Evolutionary conservation across 2,113 vertebrate species (phyloP).

Genomic region (Halichoeres trimaculatus): DNA sequence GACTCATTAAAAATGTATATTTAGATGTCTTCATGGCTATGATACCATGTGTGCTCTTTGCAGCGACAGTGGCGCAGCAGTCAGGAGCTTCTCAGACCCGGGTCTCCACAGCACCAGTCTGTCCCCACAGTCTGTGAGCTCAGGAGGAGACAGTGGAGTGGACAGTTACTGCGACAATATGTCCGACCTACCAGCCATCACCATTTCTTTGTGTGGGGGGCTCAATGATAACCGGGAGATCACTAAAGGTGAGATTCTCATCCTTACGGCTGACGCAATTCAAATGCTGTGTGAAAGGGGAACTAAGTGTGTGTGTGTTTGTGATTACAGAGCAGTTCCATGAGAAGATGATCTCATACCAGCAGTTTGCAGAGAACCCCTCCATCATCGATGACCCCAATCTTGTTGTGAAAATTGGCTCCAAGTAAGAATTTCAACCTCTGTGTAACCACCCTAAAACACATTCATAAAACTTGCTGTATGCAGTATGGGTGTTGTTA

Average conservation of each 20-base stretch:
- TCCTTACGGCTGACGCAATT: not conserved
- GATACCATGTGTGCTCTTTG: too few species aligned
- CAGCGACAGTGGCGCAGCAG: constrained; percentile 76
- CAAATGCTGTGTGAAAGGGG: not conserved
- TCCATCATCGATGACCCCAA: constrained; percentile 96
- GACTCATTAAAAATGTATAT: not conserved
- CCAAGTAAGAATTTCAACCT: constrained; percentile 85
- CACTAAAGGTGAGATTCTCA: constrained; percentile 85
- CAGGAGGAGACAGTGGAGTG: constrained; percentile 92
- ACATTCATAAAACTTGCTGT: not conserved
- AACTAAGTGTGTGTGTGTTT: not conserved
- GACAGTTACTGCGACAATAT: constrained; percentile 91
- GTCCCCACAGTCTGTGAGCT: constrained; percentile 92
- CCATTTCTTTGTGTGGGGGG: constrained; percentile 95
- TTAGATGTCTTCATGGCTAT: too few species aligned
- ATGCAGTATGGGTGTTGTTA: not conserved
- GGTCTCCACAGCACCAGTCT: constrained; percentile 84
- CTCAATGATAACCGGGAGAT: constrained; percentile 92
- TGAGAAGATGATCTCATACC: constrained; percentile 90
- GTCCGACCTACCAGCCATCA: constrained; percentile 90
- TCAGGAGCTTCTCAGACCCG: constrained; percentile 73
- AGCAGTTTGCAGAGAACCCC: constrained; percentile 93
- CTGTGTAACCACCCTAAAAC: not conserved
- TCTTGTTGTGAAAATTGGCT: constrained; percentile 94
- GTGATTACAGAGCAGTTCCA: constrained; percentile 88